Evolutionary conservation across 1,140 invertebrate genomes (phyloP).

Genomic region (Drosophila kepulauana): DNA sequence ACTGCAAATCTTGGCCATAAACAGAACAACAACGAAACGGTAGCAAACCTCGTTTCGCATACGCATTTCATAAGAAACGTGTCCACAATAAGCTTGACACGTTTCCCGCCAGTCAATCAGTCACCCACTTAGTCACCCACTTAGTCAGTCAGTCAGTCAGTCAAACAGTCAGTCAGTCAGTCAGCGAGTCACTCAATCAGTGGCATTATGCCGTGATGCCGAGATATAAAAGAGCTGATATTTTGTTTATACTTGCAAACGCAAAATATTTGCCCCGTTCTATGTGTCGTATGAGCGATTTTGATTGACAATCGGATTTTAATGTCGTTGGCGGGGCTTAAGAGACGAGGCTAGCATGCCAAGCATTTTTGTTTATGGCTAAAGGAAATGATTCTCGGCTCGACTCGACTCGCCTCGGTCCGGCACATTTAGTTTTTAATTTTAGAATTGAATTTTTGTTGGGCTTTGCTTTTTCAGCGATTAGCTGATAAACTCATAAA

Average conservation of each 20-base stretch:
- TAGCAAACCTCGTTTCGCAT: constrained; percentile 6
- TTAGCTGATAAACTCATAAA: constrained; percentile 52
- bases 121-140: background rate
- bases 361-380: constrained; percentile 42
- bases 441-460: constrained; percentile 35
- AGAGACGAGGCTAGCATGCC: background rate
- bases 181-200: constrained; percentile 31
- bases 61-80: constrained; percentile 38
- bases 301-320: constrained; percentile 81
- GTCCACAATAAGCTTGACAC: constrained; percentile 45
- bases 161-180: constrained; percentile 27
- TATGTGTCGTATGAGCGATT: constrained; percentile 27
- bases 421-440: constrained; percentile 19
- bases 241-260: constrained; percentile 27
- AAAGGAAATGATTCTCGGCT: constrained; percentile 37
- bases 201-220: constrained; percentile 45
- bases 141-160: constrained; percentile 29
- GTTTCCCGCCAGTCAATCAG: constrained; percentile 27
- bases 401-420: no score
- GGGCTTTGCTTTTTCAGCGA: constrained; percentile 36
- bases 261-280: constrained; percentile 34
- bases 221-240: constrained; percentile 39
- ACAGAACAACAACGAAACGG: constrained; percentile 49
- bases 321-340: constrained; percentile 56
- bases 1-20: constrained; percentile 80